phyloP scores from a whole-genome alignment of 2,888 invertebrate genomes.

The Yponomeuta plumbellus region DNA sequence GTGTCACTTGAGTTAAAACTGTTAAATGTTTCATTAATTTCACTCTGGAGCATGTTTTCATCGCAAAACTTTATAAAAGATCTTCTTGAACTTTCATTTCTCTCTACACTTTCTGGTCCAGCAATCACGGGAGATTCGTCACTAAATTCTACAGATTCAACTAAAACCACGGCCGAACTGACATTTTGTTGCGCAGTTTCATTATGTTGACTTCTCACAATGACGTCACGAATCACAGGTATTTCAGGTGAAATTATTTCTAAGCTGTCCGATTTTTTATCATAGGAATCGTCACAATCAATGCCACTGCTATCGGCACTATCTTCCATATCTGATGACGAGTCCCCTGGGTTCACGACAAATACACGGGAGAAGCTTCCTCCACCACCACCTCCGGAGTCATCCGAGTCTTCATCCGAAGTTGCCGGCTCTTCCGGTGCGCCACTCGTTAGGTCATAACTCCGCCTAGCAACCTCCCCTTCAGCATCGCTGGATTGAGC shows the following conservation, averaged over 20 bases:
- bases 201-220: slow-evolving; percentile 45
- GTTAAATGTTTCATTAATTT: slow-evolving; percentile 62
- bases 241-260: slow-evolving; percentile 44
- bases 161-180: slow-evolving; percentile 47
- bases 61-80: slow-evolving; percentile 58
- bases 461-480: slow-evolving; percentile 56
- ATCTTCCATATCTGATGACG: slow-evolving; percentile 77
- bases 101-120: slow-evolving; percentile 43
- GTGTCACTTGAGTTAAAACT: slow-evolving; percentile 65
- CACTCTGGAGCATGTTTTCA: slow-evolving; percentile 67
- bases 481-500: slow-evolving; percentile 65
- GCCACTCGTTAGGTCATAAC: slow-evolving; percentile 64
- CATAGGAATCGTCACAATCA: slow-evolving; percentile 80
- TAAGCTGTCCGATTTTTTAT: slow-evolving; percentile 63
- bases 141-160: slow-evolving; percentile 57
- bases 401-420: slow-evolving; percentile 67
- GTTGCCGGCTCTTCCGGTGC: slow-evolving; percentile 69
- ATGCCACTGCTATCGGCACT: slow-evolving; percentile 77
- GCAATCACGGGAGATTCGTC: slow-evolving; percentile 52
- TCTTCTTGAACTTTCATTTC: slow-evolving; percentile 36
- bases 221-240: slow-evolving; percentile 20
- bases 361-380: slow-evolving; percentile 80
- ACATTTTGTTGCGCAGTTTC: slow-evolving; percentile 40
- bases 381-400: slow-evolving; percentile 75
- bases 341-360: slow-evolving; percentile 79